Percentiles rank a stretch among this genome's conserved stretches.
Evolutionary conservation across 2,797 vertebrate species (phyloP).

Genomic region (Prunella strophiata): DNA sequence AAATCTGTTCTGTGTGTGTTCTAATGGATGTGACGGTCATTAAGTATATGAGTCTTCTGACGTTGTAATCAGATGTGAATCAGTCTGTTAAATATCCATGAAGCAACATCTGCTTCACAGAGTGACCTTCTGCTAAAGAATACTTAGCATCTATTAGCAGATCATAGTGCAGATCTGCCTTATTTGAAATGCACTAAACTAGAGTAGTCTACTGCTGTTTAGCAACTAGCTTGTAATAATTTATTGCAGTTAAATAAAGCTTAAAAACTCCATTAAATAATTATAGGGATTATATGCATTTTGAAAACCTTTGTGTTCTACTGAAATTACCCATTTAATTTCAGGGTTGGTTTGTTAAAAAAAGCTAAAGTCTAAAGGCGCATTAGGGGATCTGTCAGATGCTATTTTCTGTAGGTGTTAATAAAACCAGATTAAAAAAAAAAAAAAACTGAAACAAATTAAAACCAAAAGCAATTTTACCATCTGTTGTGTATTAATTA

Average conservation of each 20-base stretch:
- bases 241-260: slow-evolving; percentile 83
- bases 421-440: slow-evolving; percentile 77
- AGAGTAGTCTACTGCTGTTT: slow-evolving; percentile 76
- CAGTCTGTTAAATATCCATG: slow-evolving; percentile 94
- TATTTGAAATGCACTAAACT: slow-evolving; percentile 78
- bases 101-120: slow-evolving; percentile 96
- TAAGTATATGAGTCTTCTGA: slow-evolving; percentile 96
- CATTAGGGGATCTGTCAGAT: slow-evolving; percentile 77
- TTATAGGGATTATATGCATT: slow-evolving; percentile 80
- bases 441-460: slow-evolving; percentile 77
- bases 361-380: slow-evolving; percentile 75
- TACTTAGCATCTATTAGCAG: slow-evolving; percentile 87
- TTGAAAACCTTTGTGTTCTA: slow-evolving; percentile 76
- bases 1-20: slow-evolving; percentile 90
- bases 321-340: slow-evolving; percentile 80
- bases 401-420: slow-evolving; percentile 81
- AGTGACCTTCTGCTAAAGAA: slow-evolving; percentile 96
- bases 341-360: slow-evolving; percentile 79
- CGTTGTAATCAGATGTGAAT: slow-evolving; percentile 97
- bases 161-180: slow-evolving; percentile 77
- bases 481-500: slow-evolving; percentile 86
- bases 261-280: slow-evolving; percentile 81
- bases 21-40: slow-evolving; percentile 97
- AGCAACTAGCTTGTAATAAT: slow-evolving; percentile 78
- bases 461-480: slow-evolving; percentile 81